These are phyloP conservation scores for Eledona agricola DNA, from an alignment of 2,888 invertebrate genomes.

Conservation along the genomic window DNA sequence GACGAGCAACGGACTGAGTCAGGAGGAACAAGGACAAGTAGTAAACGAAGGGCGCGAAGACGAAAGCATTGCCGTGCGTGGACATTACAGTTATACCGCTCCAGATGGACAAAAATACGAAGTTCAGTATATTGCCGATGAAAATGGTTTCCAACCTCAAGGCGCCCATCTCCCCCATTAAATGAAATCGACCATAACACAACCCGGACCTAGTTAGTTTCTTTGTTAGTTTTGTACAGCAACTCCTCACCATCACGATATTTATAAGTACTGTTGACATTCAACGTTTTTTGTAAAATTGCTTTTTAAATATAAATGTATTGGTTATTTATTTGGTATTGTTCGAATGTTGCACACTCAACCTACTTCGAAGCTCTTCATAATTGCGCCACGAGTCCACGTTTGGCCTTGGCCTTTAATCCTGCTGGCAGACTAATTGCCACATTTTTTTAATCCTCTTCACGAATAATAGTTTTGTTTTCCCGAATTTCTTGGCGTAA, in stretches of 20 bases:
- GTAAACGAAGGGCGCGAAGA: slow-evolving; percentile 71
- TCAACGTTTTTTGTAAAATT: slow-evolving; percentile 15
- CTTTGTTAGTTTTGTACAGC: slow-evolving; percentile 18
- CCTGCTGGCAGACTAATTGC: neutral
- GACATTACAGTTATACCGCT: slow-evolving; percentile 70
- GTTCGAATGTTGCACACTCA: slow-evolving; percentile 6
- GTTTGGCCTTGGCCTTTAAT: slow-evolving; percentile 13
- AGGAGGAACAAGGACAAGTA: slow-evolving; percentile 68
- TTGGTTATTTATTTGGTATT: slow-evolving; percentile 24
- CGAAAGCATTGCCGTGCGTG: slow-evolving; percentile 69
- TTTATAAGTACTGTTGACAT: slow-evolving; percentile 22
- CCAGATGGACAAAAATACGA: slow-evolving; percentile 71
- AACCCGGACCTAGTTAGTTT: too few species aligned
- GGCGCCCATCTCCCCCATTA: slow-evolving; percentile 63
- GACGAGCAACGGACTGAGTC: slow-evolving; percentile 69
- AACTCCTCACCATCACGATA: slow-evolving; percentile 1
- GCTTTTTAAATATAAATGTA: slow-evolving; percentile 20
- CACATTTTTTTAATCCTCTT: too few species aligned
- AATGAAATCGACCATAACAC: too few species aligned
- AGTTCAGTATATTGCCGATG: slow-evolving; percentile 70
- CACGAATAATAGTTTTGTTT: too few species aligned
- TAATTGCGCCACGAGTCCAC: slow-evolving; percentile 1
- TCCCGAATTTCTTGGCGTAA: too few species aligned
- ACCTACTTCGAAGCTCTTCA: slow-evolving; percentile 6
- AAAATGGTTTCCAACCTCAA: slow-evolving; percentile 68